Conservation (phyloP, 2,797 vertebrate species). For the Tenualosa thibaudeaui region DNA sequence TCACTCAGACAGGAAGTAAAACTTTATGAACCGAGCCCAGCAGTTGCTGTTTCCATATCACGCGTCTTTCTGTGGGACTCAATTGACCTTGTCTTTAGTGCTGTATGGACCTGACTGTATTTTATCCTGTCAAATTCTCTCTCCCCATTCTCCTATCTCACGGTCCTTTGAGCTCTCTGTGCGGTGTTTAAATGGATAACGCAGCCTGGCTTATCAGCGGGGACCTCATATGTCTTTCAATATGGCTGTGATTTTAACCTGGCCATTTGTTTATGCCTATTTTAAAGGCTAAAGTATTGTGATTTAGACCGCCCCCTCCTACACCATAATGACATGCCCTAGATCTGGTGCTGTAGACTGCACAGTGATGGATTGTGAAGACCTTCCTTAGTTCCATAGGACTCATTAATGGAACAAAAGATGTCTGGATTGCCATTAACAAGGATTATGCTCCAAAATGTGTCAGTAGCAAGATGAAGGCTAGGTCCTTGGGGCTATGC, state of each 20-base stretch:
- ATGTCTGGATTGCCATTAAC: not conserved
- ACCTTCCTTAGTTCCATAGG: not conserved
- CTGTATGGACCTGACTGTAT: slow-evolving; percentile 11
- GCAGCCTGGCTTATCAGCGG: not conserved
- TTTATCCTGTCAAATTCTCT: slow-evolving; percentile 15
- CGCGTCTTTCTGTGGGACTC: slow-evolving; percentile 31
- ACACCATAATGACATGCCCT: not conserved
- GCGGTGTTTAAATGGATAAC: slow-evolving; percentile 8
- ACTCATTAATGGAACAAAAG: not conserved
- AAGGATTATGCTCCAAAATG: not conserved
- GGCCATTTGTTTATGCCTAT: not conserved
- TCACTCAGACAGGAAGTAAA: slow-evolving; percentile 31
- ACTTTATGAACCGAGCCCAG: slow-evolving; percentile 41
- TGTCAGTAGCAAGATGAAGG: not conserved
- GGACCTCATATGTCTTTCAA: slow-evolving; percentile 5
- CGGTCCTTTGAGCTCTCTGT: slow-evolving; percentile 18
- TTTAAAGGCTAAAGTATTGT: not conserved
- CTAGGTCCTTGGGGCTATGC: not conserved
- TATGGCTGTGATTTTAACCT: not conserved
- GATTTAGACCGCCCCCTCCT: not conserved
- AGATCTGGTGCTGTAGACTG: not conserved
- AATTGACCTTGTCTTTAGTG: slow-evolving; percentile 42
- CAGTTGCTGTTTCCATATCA: slow-evolving; percentile 43
- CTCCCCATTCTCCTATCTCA: not conserved
- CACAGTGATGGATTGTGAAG: not conserved